Percentiles rank a stretch among this genome's conserved stretches.
These are phyloP conservation scores for Melikaiella ostensackeni DNA, from an alignment of 2,888 invertebrate genomes.

Conservation along the genomic window DNA sequence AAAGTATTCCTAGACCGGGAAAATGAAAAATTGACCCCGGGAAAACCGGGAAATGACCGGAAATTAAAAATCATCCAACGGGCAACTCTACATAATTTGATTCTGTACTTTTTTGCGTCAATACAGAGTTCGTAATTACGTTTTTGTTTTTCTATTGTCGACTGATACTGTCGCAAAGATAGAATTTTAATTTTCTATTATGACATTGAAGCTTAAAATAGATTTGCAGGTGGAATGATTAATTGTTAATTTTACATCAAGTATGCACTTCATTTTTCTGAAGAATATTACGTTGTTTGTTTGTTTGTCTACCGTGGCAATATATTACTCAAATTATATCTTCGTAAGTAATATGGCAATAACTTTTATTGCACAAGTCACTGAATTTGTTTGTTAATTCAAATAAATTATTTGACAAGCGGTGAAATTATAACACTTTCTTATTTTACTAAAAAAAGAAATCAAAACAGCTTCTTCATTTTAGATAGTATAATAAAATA, in stretches of 20 bases:
- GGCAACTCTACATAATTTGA: no score
- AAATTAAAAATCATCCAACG: no score
- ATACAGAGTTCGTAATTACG: background rate
- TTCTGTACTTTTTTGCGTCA: background rate
- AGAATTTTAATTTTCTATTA: constrained; percentile 12
- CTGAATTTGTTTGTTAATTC: no score
- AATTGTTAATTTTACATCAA: background rate
- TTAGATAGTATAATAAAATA: background rate
- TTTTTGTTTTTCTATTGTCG: background rate
- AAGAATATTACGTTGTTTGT: background rate
- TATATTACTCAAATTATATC: no score
- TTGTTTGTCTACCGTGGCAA: background rate
- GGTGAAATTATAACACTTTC: background rate
- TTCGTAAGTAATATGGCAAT: no score
- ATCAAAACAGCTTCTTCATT: background rate
- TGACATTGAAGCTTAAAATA: constrained; percentile 2
- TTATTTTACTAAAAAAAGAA: background rate
- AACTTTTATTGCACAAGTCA: no score
- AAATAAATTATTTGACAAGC: no score
- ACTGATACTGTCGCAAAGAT: background rate
- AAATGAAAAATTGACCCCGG: no score
- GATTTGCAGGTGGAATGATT: background rate
- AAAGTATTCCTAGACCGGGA: no score
- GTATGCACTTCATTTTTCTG: background rate
- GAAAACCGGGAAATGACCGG: no score